Conservation (phyloP, 2,888 invertebrate species). For the Cerastis leucographa region DNA sequence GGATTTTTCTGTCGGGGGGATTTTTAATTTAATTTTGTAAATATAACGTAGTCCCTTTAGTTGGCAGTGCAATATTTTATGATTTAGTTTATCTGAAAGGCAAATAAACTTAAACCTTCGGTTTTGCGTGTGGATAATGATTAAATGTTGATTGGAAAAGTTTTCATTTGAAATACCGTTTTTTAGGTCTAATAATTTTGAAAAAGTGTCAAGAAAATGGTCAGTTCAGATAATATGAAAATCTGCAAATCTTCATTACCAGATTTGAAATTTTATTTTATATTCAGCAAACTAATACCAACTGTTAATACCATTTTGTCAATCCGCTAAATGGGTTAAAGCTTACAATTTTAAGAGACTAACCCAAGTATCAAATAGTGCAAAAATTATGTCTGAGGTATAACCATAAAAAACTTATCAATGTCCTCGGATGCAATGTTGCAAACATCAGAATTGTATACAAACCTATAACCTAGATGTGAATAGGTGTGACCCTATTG, state of each 20-base stretch:
- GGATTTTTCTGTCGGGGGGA: too few species aligned
- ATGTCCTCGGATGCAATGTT: constrained; percentile 21
- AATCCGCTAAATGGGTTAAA: constrained; percentile 22
- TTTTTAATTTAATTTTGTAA: too few species aligned
- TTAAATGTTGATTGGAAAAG: neutral
- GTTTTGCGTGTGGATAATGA: neutral
- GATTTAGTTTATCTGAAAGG: neutral
- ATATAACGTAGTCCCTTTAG: neutral
- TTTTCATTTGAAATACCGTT: neutral
- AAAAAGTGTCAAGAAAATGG: neutral
- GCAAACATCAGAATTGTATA: neutral
- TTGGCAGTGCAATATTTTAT: neutral
- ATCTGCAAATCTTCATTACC: neutral
- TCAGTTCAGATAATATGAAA: neutral
- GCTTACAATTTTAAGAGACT: constrained; percentile 31
- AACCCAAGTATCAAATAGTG: constrained; percentile 34
- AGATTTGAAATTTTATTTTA: constrained; percentile 17
- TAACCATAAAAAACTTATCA: constrained; percentile 25
- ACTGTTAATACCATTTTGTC: neutral
- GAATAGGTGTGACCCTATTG: constrained; percentile 25
- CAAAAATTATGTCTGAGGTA: constrained; percentile 36
- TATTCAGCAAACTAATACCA: neutral
- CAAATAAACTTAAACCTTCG: accelerated
- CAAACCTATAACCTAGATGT: constrained; percentile 17
- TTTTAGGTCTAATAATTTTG: neutral